Evolutionary conservation across 2,797 vertebrate species (phyloP), one percentile per base, ranked within the genome.

Genomic region (Myotis daubentonii): DNA sequence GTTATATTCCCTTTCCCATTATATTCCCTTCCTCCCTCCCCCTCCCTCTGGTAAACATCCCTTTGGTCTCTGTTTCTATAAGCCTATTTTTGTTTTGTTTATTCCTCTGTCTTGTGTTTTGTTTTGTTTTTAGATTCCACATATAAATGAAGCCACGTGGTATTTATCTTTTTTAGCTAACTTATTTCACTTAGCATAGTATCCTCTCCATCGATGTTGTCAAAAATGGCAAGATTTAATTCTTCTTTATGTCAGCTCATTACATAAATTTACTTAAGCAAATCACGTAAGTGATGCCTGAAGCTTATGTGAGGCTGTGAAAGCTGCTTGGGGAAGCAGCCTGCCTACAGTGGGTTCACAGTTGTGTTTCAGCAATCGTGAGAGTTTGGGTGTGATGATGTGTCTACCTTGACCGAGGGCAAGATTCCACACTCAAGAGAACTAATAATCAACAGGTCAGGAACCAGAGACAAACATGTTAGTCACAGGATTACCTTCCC

Each of bases 381-480:
- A 28, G 23, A 71, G 19, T 53, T 9, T 51, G 20, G 33, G 2
- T 71, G 36, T 6, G 33, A 19, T 25, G 2, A 19, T 25, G 3
- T 17, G 22, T 51, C 16, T 41, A 12, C 57, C 28, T 25, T 41
- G 25, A 78, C 17, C 12, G 65, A 79, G 44, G 15, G 65, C 80
- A 95, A 53, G 36, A 82, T 83, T 72, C 49, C 25, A 47, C 13
- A 38, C 23, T 82, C 49, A 36, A 12, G 20, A 33, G 71, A 84
- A 74, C 33, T 44, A 44, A 68, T 44, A 44, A 51, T 72, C 81
- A 80, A 41, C 2, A 25, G 38, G 11, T 66, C 49, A 78, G 75
- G 41, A 74, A 41, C 38, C 57, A 89, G 25, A 81, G n/a, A 71
- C 28, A 84, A 83, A 85, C 25, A 44, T 55, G 75, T 89, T 55